Evolutionary conservation across 2,113 vertebrate genomes (phyloP), one percentile per base, ranked within the genome.

Genomic region (Phrynosoma blainvillii): DNA sequence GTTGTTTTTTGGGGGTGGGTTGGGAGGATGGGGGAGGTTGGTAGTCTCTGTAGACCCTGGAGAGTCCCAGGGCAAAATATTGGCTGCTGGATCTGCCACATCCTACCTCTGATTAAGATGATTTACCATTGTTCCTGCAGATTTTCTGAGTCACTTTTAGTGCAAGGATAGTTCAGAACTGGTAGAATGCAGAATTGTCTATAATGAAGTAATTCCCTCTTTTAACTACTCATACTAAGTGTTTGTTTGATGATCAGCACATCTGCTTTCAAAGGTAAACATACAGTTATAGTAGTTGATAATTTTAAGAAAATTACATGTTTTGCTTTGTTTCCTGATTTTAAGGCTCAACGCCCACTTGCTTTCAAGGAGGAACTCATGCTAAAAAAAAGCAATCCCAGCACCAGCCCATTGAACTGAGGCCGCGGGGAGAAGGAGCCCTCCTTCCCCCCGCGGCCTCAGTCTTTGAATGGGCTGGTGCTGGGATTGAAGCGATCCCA

Each of bases 291-390:
- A 65, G 30, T 66, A 85, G 77, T 59, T 68, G 30, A 77, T 88
- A 90, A 56, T 80, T 82, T 82, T 92, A 77, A 84, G 68, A 88
- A 84, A 25, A 90, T 78, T 62, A 87, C 6, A 40, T 85, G 25
- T n/a, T 94, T 47, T 11, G 71, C 86, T 94, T 93, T 84, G 14
- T 76, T 40, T 89, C 23, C 85, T 93, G 56, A 80, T 78, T 93
- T 89, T 56, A 89, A 91, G 59, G 1, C 84, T 85, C 73, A 90
- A 71, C 89, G 82, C 36, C 36, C 42, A 79, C 81, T 92, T 4
- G 2, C 87, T 89, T 93, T 73, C 81, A 12, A 84, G 84, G 88
- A 93, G 84, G 52, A 74, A 88, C 89, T 90, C 81, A 9, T 89
- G 68, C 88, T 89, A 74, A 36, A n/a, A 25, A 65, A 74, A 62